These are phyloP conservation scores for Dinoponera quadriceps DNA, from an alignment of 1,140 invertebrate genomes.

Conservation along the genomic window DNA sequence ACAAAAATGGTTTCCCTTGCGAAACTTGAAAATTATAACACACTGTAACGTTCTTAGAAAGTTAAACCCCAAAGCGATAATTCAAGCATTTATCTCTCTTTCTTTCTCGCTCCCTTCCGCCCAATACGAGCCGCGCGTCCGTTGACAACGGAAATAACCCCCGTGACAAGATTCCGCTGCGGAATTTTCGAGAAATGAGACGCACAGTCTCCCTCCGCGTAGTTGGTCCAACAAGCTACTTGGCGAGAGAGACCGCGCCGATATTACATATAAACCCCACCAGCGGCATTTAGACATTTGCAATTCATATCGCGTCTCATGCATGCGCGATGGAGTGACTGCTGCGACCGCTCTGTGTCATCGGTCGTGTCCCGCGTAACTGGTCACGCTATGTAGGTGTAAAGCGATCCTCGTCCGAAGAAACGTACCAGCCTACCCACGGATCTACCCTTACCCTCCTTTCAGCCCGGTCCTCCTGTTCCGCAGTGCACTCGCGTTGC, in stretches of 20 bases:
- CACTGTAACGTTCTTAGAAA: no score
- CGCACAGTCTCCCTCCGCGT: background rate
- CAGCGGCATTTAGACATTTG: slow-evolving; percentile 65
- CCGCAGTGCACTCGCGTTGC: slow-evolving; percentile 43
- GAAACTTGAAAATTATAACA: no score
- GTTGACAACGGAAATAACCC: slow-evolving; percentile 19
- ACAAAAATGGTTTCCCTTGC: no score
- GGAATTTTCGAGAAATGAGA: slow-evolving; percentile 62
- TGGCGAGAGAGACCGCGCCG: slow-evolving; percentile 62
- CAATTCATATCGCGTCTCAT: slow-evolving; percentile 76
- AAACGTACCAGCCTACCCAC: slow-evolving; percentile 51
- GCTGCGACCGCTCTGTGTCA: slow-evolving; percentile 70
- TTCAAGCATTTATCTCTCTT: no score
- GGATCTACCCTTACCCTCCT: slow-evolving; percentile 3
- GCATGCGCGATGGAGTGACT: slow-evolving; percentile 75
- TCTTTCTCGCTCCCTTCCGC: background rate
- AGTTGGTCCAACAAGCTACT: slow-evolving; percentile 68
- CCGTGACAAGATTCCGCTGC: slow-evolving; percentile 34
- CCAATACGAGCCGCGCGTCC: background rate
- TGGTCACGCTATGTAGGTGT: slow-evolving; percentile 61
- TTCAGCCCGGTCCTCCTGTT: background rate
- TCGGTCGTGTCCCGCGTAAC: slow-evolving; percentile 68
- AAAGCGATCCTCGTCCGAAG: slow-evolving; percentile 57
- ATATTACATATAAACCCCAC: slow-evolving; percentile 68
- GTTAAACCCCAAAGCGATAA: no score